Base-by-base conservation (phyloP, 1,140 invertebrate species). In the Acromyrmex heyeri region DNA sequence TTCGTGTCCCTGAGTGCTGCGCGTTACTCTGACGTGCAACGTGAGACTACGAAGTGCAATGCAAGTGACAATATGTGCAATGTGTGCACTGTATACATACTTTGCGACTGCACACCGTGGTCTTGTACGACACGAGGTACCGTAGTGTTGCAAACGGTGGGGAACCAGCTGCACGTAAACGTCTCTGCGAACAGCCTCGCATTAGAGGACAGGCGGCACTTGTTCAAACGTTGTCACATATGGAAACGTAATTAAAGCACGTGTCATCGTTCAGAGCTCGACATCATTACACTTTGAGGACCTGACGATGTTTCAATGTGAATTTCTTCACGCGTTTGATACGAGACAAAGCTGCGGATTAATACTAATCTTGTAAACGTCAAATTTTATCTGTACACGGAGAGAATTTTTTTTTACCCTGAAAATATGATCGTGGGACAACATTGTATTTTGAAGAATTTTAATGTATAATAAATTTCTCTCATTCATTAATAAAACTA, bases 151-250 rank as follows among this genome's bases (percentile, higher is more conserved):
- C 38, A 48, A 48, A 77, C 75, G 38, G n/a, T 48, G 48, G 27
- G 16, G 12, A 5, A 72, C 69, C 79, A 73, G 55, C 69, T 83
- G 79, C 55, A 44, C 65, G 16, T 72, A 57, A 38, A 73, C 14
- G 48, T 70, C 30, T 67, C 8, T 8, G 14, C 18, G 38, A 12
- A 59, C 67, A 21, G 34, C 18, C 55, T 61, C 18, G 27, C 69
- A 12, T 83, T 50, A 62, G 38, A 83, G 69, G 34, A 48, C 67
- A 73, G 69, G 7, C 55, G 30, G 55, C 79, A 83, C 79, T 83
- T 83, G 79, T 83, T 61, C 79, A 83, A 83, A 83, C 27, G 79
- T 67, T 61, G 55, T 73, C 69, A 18, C 79, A 73, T 69, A 57
- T 61, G 69, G 69, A 61, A 73, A 21, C 12, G 78, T 48, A 72